phyloP scores from a whole-genome alignment of 1,140 invertebrate genomes.

The Drosophila guanche region DNA sequence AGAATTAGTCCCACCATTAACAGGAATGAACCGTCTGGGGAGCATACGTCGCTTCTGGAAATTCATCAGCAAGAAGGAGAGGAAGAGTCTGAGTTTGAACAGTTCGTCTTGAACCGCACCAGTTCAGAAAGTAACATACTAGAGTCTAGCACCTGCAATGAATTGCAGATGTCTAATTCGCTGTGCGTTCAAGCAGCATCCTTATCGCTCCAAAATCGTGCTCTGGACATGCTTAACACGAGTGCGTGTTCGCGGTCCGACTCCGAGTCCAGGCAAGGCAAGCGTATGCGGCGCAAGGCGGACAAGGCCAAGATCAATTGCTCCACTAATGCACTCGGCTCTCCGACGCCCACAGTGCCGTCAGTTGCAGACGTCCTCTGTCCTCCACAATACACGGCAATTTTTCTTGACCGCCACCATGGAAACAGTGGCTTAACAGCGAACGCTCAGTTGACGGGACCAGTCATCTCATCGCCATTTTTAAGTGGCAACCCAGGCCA shows the following conservation, averaged over 20 bases:
- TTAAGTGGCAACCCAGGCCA: conserved; percentile 27
- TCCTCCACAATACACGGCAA: conserved; percentile 72
- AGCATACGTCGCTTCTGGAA: conserved; percentile 47
- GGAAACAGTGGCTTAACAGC: conserved; percentile 19
- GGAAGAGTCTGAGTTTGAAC: conserved; percentile 60
- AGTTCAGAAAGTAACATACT: conserved; percentile 72
- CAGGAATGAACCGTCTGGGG: conserved; percentile 36
- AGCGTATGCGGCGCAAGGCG: conserved; percentile 61
- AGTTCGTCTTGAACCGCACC: conserved; percentile 66
- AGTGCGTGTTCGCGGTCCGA: conserved; percentile 58
- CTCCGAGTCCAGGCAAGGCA: conserved; percentile 55
- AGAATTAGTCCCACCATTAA: neutral
- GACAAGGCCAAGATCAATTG: conserved; percentile 56
- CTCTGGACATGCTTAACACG: conserved; percentile 48
- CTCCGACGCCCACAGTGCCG: conserved; percentile 5
- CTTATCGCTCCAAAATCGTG: neutral
- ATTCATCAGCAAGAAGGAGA: conserved; percentile 24
- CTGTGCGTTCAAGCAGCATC: conserved; percentile 1
- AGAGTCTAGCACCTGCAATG: conserved; percentile 68
- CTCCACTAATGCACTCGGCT: conserved; percentile 26
- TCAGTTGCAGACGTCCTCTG: neutral
- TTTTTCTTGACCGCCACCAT: conserved; percentile 59
- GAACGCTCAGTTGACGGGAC: conserved; percentile 52
- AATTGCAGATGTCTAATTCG: conserved; percentile 55
- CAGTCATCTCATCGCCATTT: conserved; percentile 51